A percentile compares a stretch with the other conserved stretches of the same genome.
These are phyloP conservation scores for Venusia cambrica DNA, from an alignment of 2,888 invertebrate genomes.

Conservation along the genomic window DNA sequence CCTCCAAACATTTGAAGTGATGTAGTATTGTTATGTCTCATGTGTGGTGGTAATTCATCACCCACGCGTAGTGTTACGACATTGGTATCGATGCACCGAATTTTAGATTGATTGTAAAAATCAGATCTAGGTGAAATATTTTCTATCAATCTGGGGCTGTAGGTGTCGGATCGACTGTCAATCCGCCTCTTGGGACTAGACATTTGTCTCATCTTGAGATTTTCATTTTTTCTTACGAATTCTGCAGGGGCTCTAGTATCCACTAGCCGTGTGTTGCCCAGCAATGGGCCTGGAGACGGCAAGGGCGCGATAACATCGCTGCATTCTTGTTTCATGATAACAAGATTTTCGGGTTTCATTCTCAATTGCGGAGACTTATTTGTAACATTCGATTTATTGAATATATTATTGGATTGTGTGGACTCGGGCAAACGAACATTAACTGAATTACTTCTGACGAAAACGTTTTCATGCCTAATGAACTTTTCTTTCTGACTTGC, in stretches of 20 bases:
- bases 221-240: slow-evolving; percentile 60
- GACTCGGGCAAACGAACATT: slow-evolving; percentile 80
- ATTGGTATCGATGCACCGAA: slow-evolving; percentile 72
- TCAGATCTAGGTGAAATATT: slow-evolving; percentile 67
- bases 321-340: slow-evolving; percentile 70
- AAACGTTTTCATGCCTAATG: slow-evolving; percentile 67
- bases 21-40: slow-evolving; percentile 73
- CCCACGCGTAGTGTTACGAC: slow-evolving; percentile 73
- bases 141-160: slow-evolving; percentile 64
- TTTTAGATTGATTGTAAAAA: slow-evolving; percentile 72
- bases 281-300: slow-evolving; percentile 90
- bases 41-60: slow-evolving; percentile 81
- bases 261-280: slow-evolving; percentile 90
- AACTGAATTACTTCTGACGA: slow-evolving; percentile 81
- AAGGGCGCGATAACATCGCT: slow-evolving; percentile 82
- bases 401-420: slow-evolving; percentile 49
- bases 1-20: slow-evolving; percentile 87
- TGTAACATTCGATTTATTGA: slow-evolving; percentile 51
- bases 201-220: slow-evolving; percentile 54
- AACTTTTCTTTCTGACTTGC: slow-evolving; percentile 61
- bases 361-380: slow-evolving; percentile 60
- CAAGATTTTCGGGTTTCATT: slow-evolving; percentile 80
- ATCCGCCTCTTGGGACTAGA: slow-evolving; percentile 67
- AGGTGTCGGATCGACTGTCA: slow-evolving; percentile 61
- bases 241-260: slow-evolving; percentile 79